A percentile compares a stretch with the other conserved stretches of the same genome.
Conservation (phyloP, 2,888 invertebrate genomes). For the Dicyrtomina minuta region DNA sequence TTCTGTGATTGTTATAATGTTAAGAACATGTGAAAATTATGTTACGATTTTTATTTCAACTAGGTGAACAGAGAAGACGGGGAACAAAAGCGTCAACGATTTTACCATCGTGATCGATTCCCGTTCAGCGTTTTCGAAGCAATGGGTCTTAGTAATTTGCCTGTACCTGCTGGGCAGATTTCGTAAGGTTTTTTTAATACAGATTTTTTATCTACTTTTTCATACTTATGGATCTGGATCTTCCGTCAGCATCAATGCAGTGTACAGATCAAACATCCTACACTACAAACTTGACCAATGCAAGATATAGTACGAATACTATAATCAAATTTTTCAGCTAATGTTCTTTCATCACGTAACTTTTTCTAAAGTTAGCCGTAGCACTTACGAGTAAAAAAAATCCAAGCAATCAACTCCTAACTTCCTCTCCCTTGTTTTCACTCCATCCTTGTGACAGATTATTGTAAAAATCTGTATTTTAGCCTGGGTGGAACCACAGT, state of each 20-base stretch:
- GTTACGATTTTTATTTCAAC: background rate
- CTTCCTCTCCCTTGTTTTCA: too few relatives aligned
- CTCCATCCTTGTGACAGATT: too few relatives aligned
- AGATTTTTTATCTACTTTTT: background rate
- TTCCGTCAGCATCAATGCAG: background rate
- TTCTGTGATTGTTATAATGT: background rate
- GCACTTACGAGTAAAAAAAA: background rate
- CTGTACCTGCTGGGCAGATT: slow-evolving; percentile 16
- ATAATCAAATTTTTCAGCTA: background rate
- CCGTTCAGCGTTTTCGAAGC: slow-evolving; percentile 50
- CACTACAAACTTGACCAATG: slow-evolving; percentile 13
- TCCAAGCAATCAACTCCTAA: too few relatives aligned
- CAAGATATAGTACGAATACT: slow-evolving; percentile 12
- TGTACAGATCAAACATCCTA: background rate
- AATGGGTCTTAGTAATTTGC: slow-evolving; percentile 49
- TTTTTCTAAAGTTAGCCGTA: background rate
- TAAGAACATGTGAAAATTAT: background rate
- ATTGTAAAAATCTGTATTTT: too few relatives aligned
- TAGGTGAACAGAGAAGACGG: slow-evolving; percentile 36
- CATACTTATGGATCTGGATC: background rate
- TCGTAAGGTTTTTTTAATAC: slow-evolving; percentile 6
- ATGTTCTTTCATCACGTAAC: too few relatives aligned
- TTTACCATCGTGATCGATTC: slow-evolving; percentile 47
- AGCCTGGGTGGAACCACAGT: too few relatives aligned
- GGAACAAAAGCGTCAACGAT: slow-evolving; percentile 33